Evolutionary conservation across 2,888 invertebrate genomes (phyloP).

Genomic region (Xylota segnis): DNA sequence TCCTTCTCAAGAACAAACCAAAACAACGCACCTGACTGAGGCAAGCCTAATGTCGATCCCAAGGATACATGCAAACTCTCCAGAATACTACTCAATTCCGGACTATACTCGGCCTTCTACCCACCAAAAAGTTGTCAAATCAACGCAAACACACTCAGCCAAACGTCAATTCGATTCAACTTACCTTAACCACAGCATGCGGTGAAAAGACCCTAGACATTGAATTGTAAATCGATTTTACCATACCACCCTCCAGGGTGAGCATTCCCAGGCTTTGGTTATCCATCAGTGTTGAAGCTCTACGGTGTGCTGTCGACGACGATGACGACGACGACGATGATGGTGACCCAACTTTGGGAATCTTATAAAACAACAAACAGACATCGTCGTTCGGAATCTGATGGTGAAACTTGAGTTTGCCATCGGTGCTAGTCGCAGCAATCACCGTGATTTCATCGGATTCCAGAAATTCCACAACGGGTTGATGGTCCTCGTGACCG

Average conservation of each 20-base stretch:
- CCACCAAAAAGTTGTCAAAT: slow-evolving; percentile 57
- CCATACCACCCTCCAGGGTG: slow-evolving; percentile 84
- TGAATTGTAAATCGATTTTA: slow-evolving; percentile 85
- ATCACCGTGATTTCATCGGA: slow-evolving; percentile 84
- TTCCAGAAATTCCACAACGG: slow-evolving; percentile 85
- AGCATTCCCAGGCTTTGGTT: slow-evolving; percentile 83
- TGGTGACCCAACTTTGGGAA: slow-evolving; percentile 82
- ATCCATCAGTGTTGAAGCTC: slow-evolving; percentile 58
- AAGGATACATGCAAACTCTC: slow-evolving; percentile 84
- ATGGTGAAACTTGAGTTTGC: slow-evolving; percentile 84
- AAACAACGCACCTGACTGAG: slow-evolving; percentile 82
- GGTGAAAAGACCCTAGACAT: slow-evolving; percentile 84
- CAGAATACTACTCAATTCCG: slow-evolving; percentile 83
- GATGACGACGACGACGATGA: slow-evolving; percentile 11
- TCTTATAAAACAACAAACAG: slow-evolving; percentile 84
- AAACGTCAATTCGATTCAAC: slow-evolving; percentile 48
- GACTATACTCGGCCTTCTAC: slow-evolving; percentile 83
- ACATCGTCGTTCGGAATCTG: slow-evolving; percentile 84
- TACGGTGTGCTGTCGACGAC: slow-evolving; percentile 53
- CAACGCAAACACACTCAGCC: slow-evolving; percentile 52
- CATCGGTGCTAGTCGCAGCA: slow-evolving; percentile 84
- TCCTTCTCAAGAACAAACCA: slow-evolving; percentile 28
- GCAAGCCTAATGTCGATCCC: slow-evolving; percentile 83
- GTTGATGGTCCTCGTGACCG: slow-evolving; percentile 82
- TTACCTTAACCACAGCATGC: slow-evolving; percentile 82